Evolutionary conservation across 30 jellyfish, hydroid and myxozoan species (phyloP), one percentile per base, ranked within the genome.

Genomic region (Mastigias papua): DNA sequence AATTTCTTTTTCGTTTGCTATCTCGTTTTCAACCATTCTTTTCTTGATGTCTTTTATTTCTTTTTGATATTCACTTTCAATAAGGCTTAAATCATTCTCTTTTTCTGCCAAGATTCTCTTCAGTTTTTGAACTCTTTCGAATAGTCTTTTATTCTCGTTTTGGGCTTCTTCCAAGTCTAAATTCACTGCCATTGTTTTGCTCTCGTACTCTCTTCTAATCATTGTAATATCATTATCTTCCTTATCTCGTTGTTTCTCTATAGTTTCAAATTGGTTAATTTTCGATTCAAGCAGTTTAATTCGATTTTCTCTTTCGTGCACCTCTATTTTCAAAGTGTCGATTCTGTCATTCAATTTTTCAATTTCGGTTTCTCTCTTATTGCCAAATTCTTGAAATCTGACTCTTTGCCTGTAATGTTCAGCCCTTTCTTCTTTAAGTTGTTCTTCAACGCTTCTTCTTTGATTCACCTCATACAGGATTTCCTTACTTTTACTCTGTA

Each of bases 31-130:
- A 6, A 34, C 48, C 21, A 62, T 19, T 57, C 54, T 42, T 21
- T 84, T 34, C 46, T 42, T 46, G 13, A 61, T 30, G 19, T 27
- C 91, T n/a, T 61, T 58, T 1, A 34, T 32, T 51, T 71, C 93
- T 10, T 22, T 63, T 37, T 62, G 87, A 37, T 69, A 51, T 5
- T 84, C 34, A 0, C 21, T 1, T 30, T 46, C 66, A 10, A 34
- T 83, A 10, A 70, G 51, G 22, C 73, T 64, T 46, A 82, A 15
- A 16, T 86, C 93, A 26, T 30, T 46, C 26, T 84, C 64, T 49
- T 85, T 88, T 51, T 50, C 81, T 27, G 86, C 74, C 42, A 51
- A 77, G 62, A 25, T 31, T 30, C 78, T 81, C 66, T 85, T 80
- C 65, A 91, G 73, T 20, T 76, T 66, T 68, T 42, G 80, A 31